phyloP scores from a whole-genome alignment of 2,888 invertebrate genomes.

The Eristalis arbustorum region DNA sequence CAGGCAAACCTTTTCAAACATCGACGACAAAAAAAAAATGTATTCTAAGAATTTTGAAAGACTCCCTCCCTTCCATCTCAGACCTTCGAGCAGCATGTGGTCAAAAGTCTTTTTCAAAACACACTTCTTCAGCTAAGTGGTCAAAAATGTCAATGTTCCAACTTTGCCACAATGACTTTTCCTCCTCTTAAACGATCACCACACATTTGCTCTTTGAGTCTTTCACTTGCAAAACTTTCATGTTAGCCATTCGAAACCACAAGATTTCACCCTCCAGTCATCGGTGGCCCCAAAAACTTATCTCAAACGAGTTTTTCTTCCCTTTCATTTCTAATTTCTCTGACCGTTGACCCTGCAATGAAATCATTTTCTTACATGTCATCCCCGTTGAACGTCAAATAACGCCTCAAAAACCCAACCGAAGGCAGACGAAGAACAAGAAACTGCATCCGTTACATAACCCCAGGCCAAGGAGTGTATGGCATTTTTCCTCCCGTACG shows the following conservation, averaged over 20 bases:
- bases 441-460: conserved; percentile 50
- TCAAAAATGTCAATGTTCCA: not conserved
- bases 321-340: conserved; percentile 20
- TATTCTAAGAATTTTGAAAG: not conserved
- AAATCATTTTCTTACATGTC: conserved; percentile 28
- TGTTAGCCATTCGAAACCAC: not conserved
- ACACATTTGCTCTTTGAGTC: not conserved
- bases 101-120: not conserved
- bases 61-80: not conserved
- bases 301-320: not conserved
- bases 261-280: not conserved
- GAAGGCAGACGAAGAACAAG: not conserved
- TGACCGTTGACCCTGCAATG: conserved; percentile 45
- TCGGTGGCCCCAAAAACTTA: not conserved
- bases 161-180: not conserved
- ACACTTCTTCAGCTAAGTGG: not conserved
- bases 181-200: not conserved
- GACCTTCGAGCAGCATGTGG: not conserved
- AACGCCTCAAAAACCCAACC: not conserved
- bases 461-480: conserved; percentile 38
- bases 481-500: not conserved
- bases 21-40: not conserved
- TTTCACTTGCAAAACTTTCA: not conserved
- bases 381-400: conserved; percentile 11
- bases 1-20: not conserved